phyloP scores from a whole-genome alignment of 2,888 invertebrate genomes.

The Drosophila leonis region DNA sequence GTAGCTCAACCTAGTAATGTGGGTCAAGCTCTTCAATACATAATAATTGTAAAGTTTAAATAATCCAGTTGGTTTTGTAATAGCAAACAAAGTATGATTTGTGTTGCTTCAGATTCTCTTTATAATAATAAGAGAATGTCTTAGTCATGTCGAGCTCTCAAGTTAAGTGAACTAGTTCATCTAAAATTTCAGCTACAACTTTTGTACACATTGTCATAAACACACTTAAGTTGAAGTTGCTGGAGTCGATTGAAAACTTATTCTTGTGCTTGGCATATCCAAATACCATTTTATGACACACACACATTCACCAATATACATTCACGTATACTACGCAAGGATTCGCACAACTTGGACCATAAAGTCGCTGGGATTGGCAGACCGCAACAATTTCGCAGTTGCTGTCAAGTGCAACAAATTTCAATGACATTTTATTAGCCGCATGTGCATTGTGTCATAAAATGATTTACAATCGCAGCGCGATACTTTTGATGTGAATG shows the following conservation, averaged over 20 bases:
- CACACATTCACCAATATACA: neutral
- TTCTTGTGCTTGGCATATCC: constrained; percentile 21
- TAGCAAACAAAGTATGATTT: neutral
- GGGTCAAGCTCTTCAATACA: neutral
- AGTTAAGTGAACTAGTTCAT: constrained; percentile 32
- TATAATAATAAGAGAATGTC: neutral
- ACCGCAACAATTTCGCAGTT: constrained; percentile 17
- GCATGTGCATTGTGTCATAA: constrained; percentile 47
- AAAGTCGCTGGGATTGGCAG: constrained; percentile 49
- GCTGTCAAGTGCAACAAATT: constrained; percentile 51
- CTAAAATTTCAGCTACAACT: constrained; percentile 37
- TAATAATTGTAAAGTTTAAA: neutral
- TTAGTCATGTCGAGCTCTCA: neutral
- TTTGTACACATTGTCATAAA: constrained; percentile 38
- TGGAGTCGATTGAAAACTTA: constrained; percentile 29
- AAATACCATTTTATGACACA: constrained; percentile 45
- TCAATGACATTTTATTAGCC: constrained; percentile 51
- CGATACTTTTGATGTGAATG: constrained; percentile 11
- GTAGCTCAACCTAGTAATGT: too few relatives aligned
- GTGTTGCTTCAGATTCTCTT: neutral
- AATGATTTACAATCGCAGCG: constrained; percentile 49
- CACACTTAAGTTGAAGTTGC: constrained; percentile 7
- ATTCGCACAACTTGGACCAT: constrained; percentile 29
- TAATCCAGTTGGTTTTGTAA: constrained; percentile 14
- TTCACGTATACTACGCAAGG: neutral